Conservation (phyloP, 1,140 invertebrate genomes). For the Spodoptera frugiperda region DNA sequence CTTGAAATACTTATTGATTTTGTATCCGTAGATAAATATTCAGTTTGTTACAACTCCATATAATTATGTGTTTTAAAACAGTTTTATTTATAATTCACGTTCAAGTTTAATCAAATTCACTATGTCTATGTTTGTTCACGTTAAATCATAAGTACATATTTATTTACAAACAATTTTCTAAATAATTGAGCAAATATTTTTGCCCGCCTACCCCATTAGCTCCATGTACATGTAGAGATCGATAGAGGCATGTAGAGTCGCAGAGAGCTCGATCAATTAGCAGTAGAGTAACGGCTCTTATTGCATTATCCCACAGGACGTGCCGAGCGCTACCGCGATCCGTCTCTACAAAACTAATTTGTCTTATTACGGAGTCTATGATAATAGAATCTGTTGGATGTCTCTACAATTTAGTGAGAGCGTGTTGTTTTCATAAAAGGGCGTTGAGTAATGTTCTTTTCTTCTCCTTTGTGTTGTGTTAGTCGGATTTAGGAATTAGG, state of each 20-base stretch:
- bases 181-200: no score
- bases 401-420: slow-evolving; percentile 1
- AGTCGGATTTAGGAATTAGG: neutral
- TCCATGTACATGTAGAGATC: slow-evolving; percentile 16
- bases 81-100: no score
- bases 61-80: no score
- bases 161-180: no score
- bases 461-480: neutral
- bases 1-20: no score
- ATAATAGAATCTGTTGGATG: slow-evolving; percentile 30
- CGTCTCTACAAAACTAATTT: slow-evolving; percentile 40
- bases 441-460: neutral
- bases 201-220: neutral
- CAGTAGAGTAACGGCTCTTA: slow-evolving; percentile 19
- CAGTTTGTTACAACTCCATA: no score
- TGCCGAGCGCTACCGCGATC: slow-evolving; percentile 4
- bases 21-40: no score
- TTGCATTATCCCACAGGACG: slow-evolving; percentile 39
- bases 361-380: slow-evolving; percentile 34
- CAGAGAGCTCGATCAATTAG: slow-evolving; percentile 43
- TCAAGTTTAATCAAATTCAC: no score
- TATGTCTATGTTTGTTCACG: no score
- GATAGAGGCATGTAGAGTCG: slow-evolving; percentile 21
- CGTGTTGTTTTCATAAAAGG: neutral
- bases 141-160: no score